These are phyloP conservation scores for Heteromurus nitidus DNA, from an alignment of 2,888 invertebrate genomes.

Conservation along the genomic window DNA sequence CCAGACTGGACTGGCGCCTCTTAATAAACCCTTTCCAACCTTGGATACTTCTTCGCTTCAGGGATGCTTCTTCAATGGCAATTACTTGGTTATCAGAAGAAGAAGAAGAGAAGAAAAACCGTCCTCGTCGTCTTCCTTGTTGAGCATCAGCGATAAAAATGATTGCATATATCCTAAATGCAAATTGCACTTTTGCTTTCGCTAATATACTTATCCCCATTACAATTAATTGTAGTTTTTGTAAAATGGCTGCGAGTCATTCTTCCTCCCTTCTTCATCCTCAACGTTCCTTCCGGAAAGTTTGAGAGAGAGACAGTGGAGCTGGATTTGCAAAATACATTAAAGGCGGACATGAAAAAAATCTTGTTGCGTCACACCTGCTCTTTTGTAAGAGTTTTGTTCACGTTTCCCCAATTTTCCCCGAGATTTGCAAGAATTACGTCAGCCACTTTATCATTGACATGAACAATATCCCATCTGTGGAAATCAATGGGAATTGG, in stretches of 20 bases:
- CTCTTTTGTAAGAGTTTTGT: not conserved
- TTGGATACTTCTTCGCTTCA: not conserved
- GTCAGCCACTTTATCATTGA: constrained; percentile 56
- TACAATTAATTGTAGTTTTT: no score
- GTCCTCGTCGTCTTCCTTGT: no score
- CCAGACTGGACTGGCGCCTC: constrained; percentile 28
- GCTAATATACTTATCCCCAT: no score
- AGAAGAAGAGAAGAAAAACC: not conserved
- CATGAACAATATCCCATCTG: constrained; percentile 4
- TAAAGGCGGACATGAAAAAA: not conserved
- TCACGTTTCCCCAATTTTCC: constrained; percentile 1
- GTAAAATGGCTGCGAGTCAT: no score
- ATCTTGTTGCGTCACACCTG: not conserved
- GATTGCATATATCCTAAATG: no score
- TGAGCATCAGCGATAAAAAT: no score
- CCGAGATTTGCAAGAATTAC: constrained; percentile 48
- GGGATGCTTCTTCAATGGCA: no score
- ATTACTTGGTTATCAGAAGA: no score
- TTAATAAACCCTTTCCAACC: constrained; percentile 8
- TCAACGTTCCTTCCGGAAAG: no score
- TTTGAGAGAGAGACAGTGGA: not conserved
- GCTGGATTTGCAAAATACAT: constrained; percentile 2
- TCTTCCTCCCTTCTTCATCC: no score
- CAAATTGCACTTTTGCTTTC: no score
- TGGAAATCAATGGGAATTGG: not conserved